phyloP scores from a whole-genome alignment of 2,888 invertebrate species.

The Zootermopsis nevadensis region DNA sequence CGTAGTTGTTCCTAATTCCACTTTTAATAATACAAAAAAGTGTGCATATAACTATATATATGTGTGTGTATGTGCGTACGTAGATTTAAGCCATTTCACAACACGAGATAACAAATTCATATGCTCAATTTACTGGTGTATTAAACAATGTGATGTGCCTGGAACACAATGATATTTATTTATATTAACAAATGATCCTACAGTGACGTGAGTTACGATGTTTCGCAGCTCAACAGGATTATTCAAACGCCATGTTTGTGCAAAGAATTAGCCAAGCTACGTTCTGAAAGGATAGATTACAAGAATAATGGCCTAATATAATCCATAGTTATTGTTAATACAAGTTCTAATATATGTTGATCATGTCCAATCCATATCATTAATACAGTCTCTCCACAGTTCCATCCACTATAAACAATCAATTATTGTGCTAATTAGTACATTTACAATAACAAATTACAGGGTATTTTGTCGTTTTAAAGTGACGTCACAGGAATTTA shows the following conservation, averaged over 20 bases:
- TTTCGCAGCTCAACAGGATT: neutral
- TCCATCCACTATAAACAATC: constrained; percentile 38
- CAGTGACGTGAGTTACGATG: neutral
- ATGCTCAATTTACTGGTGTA: constrained; percentile 26
- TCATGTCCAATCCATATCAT: constrained; percentile 20
- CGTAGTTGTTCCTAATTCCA: constrained; percentile 12
- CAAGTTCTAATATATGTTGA: constrained; percentile 22
- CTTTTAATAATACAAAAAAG: neutral
- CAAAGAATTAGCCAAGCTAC: neutral
- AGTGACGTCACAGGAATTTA: neutral
- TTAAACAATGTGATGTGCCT: constrained; percentile 22
- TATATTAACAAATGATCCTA: neutral
- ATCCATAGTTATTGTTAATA: constrained; percentile 28
- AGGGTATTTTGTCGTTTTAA: constrained; percentile 43
- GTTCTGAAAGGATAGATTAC: neutral
- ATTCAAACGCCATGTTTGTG: neutral
- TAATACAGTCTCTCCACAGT: neutral
- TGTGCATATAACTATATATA: neutral
- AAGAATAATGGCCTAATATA: neutral
- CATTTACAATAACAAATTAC: constrained; percentile 21
- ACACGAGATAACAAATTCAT: constrained; percentile 1
- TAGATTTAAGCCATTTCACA: constrained; percentile 17
- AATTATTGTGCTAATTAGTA: neutral
- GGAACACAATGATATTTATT: neutral
- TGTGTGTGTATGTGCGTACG: neutral